Conservation (phyloP, 2,113 vertebrate species). For the Cyanoliseus patagonus region DNA sequence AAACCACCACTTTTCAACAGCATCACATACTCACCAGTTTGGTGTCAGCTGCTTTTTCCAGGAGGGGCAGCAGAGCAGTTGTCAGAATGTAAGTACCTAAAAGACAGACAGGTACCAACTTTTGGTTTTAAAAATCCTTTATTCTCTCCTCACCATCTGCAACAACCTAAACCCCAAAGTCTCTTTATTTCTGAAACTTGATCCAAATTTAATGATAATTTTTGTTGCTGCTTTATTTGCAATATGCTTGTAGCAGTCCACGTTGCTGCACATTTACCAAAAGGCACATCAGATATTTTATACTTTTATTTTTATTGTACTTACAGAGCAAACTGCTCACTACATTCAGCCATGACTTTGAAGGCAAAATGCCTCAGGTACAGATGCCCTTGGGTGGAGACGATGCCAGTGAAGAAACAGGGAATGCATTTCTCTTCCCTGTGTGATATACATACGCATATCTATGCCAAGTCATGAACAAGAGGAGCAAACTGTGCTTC, state of each 20-base stretch:
- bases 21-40: slow-evolving; percentile 80
- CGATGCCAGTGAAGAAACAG: not conserved
- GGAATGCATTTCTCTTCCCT: not conserved
- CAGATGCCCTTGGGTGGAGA: not conserved
- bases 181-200: not conserved
- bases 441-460: not conserved
- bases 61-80: slow-evolving; percentile 77
- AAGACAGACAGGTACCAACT: not conserved
- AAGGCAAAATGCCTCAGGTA: not conserved
- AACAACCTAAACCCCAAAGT: not conserved
- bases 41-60: slow-evolving; percentile 78
- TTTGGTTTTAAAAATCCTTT: not conserved
- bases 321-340: not conserved
- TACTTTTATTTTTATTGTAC: not conserved
- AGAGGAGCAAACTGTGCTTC: not conserved
- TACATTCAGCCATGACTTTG: not conserved
- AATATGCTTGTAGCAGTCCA: not conserved
- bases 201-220: not conserved
- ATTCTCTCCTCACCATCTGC: not conserved
- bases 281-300: not conserved
- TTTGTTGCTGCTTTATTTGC: not conserved
- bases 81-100: slow-evolving; percentile 85
- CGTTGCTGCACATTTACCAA: not conserved
- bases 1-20: not conserved
- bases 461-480: not conserved